A percentile compares a stretch with the other conserved stretches of the same genome.
These are phyloP conservation scores for Acanthoscelides obtectus DNA, from an alignment of 2,888 invertebrate species.

Conservation along the genomic window DNA sequence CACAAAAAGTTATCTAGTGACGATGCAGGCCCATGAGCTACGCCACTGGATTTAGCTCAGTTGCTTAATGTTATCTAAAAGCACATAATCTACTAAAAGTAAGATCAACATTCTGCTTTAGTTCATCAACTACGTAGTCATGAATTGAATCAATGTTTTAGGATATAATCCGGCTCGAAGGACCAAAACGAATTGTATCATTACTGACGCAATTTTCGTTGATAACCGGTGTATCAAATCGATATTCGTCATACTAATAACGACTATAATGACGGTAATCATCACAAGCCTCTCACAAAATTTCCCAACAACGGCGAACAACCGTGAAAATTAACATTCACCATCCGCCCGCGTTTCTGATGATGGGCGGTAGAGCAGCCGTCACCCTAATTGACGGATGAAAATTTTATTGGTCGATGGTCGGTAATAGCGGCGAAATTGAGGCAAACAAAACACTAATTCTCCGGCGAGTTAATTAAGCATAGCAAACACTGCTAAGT, in stretches of 20 bases:
- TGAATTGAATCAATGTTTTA: too few relatives aligned
- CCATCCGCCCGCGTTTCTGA: neutral
- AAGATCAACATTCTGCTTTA: too few relatives aligned
- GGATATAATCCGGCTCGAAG: too few relatives aligned
- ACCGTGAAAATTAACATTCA: neutral
- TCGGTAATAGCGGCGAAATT: constrained; percentile 20
- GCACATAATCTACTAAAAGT: too few relatives aligned
- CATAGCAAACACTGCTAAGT: constrained; percentile 19
- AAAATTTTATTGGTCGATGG: constrained; percentile 22
- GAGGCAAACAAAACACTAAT: constrained; percentile 14
- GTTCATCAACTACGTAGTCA: too few relatives aligned
- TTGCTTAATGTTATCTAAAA: too few relatives aligned
- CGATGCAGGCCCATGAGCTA: too few relatives aligned
- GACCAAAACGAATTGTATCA: too few relatives aligned
- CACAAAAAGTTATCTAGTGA: too few relatives aligned
- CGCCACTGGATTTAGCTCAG: too few relatives aligned
- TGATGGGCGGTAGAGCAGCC: neutral
- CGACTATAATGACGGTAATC: neutral
- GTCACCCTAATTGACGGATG: constrained; percentile 10
- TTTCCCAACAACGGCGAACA: neutral
- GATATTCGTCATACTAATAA: neutral
- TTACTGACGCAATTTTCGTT: too few relatives aligned
- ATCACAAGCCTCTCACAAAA: neutral
- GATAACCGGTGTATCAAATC: neutral
- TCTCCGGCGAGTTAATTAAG: constrained; percentile 27